Base-by-base conservation (phyloP, 1,140 invertebrate genomes). In the Capitella teleta region DNA sequence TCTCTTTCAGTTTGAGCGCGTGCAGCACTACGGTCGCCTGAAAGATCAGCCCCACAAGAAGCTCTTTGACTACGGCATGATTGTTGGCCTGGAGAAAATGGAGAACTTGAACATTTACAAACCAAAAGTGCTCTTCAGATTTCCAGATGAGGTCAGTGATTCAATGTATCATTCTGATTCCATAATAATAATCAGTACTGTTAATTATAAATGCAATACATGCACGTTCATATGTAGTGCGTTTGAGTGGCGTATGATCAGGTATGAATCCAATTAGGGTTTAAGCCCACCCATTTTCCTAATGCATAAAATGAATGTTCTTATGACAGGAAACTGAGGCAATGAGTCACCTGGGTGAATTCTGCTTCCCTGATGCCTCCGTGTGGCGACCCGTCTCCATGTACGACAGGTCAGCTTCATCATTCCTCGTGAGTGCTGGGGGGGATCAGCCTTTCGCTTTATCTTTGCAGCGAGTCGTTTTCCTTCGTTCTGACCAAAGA, bases 401-500 rank as follows among this genome's bases (percentile, higher is more conserved):
- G 12, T 52, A 48, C 34, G 45, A 53, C 16, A 48, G 51, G 50
- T 53, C 38, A 10, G 34, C 6, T n/a, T 10, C 38, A 6, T 40
- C 6, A n/a, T 3, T 2, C n/a, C 21, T n/a, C 21, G n/a, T 18
- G 6, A 6, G 38, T 40, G 5, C 25, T 40, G 38, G 6, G 25
- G 5, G 21, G 16, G 8, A 12, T 2, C 6, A n/a, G 38, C 38
- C 3, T 18, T 18, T 32, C 10, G 8, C 28, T 26, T 49, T 53
- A 51, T 8, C 28, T 45, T 66, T 65, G 41, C 65, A 47, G 76
- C 75, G 47, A 82, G 79, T 72, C 77, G 67, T 86, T 85, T 66
- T 82, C 81, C 0, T 69, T 86, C 44, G 80, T 84, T 12, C 74
- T 87, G n/a, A 87, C 84, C 0, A 77, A 82, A 61, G 77, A 80